Evolutionary conservation across 2,888 invertebrate species (phyloP), one percentile per base, ranked within the genome.

Genomic region (Pasiphila rectangulata): DNA sequence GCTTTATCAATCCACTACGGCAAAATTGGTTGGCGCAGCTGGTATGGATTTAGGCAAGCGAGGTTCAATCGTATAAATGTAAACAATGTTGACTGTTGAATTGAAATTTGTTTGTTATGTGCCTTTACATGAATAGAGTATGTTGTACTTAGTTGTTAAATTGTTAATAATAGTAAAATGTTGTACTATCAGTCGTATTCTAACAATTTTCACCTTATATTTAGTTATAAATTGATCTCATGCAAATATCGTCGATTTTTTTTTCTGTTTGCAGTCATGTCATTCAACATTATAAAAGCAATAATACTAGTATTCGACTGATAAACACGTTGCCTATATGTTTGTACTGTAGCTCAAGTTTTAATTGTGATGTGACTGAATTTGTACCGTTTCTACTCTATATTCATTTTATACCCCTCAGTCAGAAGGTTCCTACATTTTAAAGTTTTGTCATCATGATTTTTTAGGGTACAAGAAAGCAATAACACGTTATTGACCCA

Each of bases 321-420:
- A 50, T 35, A 32, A 27, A 40, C 38, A 34, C 25, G 42, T 37
- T 38, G 50, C 45, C 54, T 40, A 53, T 51, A 44, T 51, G 56
- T 63, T 63, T 51, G 59, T 67, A 63, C 62, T 52, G 64, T 69
- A 72, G 80, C 81, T 81, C 81, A 82, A 81, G 62, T 72, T 52
- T 71, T 52, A 50, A 66, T 75, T 76, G 67, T 72, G 53, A 55
- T 38, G 63, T 65, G 72, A 71, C 64, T 70, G 66, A 69, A 61
- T 69, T 71, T 67, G 64, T 73, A 71, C 58, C 46, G 56, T 59
- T 62, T 57, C 58, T 59, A 63, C 37, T 59, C 42, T 34, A 56
- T 12, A 39, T 46, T 54, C 30, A 17, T 54, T 56, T 51, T 48
- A 30, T 48, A 27, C 40, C 37, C 49, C n/a, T n/a, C n/a, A n/a